Percentiles rank a stretch among this genome's conserved stretches.
Evolutionary conservation across 2,888 invertebrate species (phyloP).

Genomic region (Archips xylosteana): DNA sequence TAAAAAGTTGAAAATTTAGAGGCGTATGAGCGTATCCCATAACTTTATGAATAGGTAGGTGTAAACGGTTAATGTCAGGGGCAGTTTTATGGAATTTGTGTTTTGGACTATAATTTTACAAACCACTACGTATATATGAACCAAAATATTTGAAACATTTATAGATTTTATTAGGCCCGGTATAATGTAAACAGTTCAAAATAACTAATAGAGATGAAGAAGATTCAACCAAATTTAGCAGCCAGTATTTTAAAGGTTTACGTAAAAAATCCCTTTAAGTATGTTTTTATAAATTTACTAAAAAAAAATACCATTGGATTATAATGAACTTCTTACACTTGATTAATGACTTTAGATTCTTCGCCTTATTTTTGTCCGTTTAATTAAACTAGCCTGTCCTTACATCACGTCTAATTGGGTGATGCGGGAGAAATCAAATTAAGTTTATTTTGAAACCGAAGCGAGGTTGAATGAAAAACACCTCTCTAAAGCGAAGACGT

Average conservation of each 20-base stretch:
- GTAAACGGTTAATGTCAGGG: conserved; percentile 63
- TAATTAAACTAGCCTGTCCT: conserved; percentile 53
- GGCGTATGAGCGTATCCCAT: conserved; percentile 55
- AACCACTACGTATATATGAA: background rate
- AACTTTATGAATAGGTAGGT: conserved; percentile 45
- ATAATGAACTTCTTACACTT: conserved; percentile 60
- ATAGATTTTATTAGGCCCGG: background rate
- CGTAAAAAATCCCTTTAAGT: conserved; percentile 8
- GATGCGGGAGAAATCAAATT: conserved; percentile 58
- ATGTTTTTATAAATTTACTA: conserved; percentile 64
- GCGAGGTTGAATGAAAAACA: conserved; percentile 31
- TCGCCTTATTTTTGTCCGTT: conserved; percentile 59
- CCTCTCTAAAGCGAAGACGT: conserved; percentile 20
- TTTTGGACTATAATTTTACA: conserved; percentile 46
- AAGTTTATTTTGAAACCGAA: conserved; percentile 42
- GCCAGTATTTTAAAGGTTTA: conserved; percentile 2
- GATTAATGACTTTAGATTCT: conserved; percentile 70
- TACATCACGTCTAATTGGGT: conserved; percentile 65
- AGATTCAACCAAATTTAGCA: background rate
- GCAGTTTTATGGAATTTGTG: conserved; percentile 49
- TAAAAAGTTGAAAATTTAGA: conserved; percentile 62
- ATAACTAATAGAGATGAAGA: background rate
- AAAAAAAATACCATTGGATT: conserved; percentile 62
- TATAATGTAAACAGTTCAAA: background rate
- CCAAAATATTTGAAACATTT: background rate